Conservation (phyloP, 2,888 invertebrate species). For the Drosophila niveifrons region DNA sequence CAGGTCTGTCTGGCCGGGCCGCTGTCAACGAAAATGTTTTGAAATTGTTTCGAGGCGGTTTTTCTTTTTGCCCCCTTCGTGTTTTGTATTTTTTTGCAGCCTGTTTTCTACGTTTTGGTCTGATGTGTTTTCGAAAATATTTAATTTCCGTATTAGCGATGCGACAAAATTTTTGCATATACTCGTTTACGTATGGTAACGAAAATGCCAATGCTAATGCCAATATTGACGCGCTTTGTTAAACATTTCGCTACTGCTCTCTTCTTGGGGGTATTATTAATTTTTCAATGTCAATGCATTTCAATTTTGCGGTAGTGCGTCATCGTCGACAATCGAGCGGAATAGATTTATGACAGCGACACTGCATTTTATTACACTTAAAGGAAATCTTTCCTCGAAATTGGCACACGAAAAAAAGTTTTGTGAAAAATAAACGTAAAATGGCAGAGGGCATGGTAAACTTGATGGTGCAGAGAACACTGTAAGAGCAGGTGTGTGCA, state of each 20-base stretch:
- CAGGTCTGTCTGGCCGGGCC: constrained; percentile 32
- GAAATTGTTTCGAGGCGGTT: constrained; percentile 66
- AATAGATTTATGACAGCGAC: constrained; percentile 81
- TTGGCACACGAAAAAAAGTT: constrained; percentile 74
- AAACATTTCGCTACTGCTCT: constrained; percentile 11
- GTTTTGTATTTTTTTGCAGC: constrained; percentile 1
- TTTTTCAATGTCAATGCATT: constrained; percentile 79
- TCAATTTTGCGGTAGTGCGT: constrained; percentile 66
- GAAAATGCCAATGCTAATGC: constrained; percentile 50
- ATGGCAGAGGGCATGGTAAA: constrained; percentile 42
- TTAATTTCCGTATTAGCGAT: constrained; percentile 75
- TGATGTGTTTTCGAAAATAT: constrained; percentile 59
- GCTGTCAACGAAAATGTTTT: constrained; percentile 77
- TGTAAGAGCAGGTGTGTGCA: background rate
- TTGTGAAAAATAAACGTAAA: constrained; percentile 69
- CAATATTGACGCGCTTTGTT: constrained; percentile 53
- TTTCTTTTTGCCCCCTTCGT: background rate
- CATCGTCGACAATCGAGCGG: constrained; percentile 78
- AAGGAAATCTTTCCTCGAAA: constrained; percentile 76
- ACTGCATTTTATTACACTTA: constrained; percentile 82
- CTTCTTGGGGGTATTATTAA: constrained; percentile 41
- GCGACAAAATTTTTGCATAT: constrained; percentile 46
- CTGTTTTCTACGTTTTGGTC: constrained; percentile 16
- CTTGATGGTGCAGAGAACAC: background rate
- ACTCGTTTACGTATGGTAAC: constrained; percentile 18